These are phyloP conservation scores for Coreoperca whiteheadi DNA, from an alignment of 2,113 vertebrate species.

Conservation along the genomic window DNA sequence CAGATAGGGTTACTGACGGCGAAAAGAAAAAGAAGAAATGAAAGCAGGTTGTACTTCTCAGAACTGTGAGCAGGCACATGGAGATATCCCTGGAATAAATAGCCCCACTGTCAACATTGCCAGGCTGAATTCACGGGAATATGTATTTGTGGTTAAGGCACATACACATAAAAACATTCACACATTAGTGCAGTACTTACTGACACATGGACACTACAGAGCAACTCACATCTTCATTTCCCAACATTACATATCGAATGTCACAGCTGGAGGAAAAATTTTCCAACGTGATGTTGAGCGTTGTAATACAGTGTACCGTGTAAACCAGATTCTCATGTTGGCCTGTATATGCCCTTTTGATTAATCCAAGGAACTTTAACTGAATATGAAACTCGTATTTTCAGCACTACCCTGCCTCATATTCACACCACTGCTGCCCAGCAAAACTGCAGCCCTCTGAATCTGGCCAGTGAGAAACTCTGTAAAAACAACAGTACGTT, in stretches of 20 bases:
- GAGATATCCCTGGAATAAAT: neutral
- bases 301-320: neutral
- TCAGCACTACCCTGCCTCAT: neutral
- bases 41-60: neutral
- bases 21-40: neutral
- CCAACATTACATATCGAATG: neutral
- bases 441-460: neutral
- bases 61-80: neutral
- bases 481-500: neutral
- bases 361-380: neutral
- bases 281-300: neutral
- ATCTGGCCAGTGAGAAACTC: neutral
- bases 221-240: neutral
- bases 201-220: neutral
- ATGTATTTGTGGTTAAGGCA: neutral
- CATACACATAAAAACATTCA: neutral
- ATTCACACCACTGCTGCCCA: neutral
- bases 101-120: neutral
- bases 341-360: neutral
- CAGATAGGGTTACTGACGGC: neutral
- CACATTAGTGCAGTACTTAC: neutral
- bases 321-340: neutral
- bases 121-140: neutral
- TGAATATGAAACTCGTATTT: neutral
- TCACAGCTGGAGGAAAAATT: neutral